phyloP scores from a whole-genome alignment of 2,888 invertebrate species.

The Hypena proboscidalis region DNA sequence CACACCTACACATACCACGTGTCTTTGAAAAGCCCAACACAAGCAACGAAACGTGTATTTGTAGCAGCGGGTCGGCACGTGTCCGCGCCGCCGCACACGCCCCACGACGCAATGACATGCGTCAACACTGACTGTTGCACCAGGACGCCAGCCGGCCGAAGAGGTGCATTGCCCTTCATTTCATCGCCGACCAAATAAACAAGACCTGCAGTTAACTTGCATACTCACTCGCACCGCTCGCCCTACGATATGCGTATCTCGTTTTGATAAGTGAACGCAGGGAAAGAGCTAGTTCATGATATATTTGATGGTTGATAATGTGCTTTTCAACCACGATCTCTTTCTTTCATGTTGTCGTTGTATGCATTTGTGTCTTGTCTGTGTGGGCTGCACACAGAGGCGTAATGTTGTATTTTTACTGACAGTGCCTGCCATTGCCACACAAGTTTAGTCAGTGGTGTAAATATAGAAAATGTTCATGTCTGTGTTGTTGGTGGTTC shows the following conservation, averaged over 20 bases:
- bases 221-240: constrained; percentile 25
- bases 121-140: constrained; percentile 76
- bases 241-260: constrained; percentile 23
- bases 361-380: constrained; percentile 27
- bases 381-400: constrained; percentile 30
- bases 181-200: constrained; percentile 21
- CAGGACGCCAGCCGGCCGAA: constrained; percentile 61
- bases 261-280: constrained; percentile 18
- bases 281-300: constrained; percentile 39
- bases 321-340: constrained; percentile 47
- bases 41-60: constrained; percentile 19
- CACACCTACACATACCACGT: constrained; percentile 4
- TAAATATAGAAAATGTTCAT: neutral
- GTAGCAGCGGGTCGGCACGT: constrained; percentile 12
- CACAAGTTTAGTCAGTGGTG: neutral
- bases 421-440: constrained; percentile 12
- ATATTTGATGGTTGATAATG: constrained; percentile 39
- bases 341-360: constrained; percentile 46
- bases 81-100: constrained; percentile 63
- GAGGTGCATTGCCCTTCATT: constrained; percentile 59
- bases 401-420: constrained; percentile 20
- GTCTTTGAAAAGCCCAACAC: constrained; percentile 34
- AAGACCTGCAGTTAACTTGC: constrained; percentile 29
- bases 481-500: constrained; percentile 1
- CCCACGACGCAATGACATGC: constrained; percentile 82